Base-by-base conservation (phyloP, 2,888 invertebrate genomes). In the Clitarchus hookeri region DNA sequence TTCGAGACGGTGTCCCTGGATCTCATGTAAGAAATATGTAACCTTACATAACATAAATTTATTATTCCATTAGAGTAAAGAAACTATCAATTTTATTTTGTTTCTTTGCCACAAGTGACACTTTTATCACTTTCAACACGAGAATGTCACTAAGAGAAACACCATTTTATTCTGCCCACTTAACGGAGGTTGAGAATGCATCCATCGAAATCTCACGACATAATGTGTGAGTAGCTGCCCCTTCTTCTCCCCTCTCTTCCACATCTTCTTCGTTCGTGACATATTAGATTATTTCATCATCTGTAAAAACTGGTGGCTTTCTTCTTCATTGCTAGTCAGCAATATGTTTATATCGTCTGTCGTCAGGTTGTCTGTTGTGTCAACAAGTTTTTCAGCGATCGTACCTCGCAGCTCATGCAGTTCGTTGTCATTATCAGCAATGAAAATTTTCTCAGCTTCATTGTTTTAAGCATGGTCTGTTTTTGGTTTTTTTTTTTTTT, bases 131-230 rank as follows among this genome's bases (percentile, higher is more conserved):
- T n/a, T 53, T 53, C 25, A 53, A n/a, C 25, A 84, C 26, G 9
- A 84, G 65, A 84, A n/a, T 84, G 25, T 54, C 65, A 84, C 26
- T 84, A 54, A 25, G 65, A 84, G 65, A 19, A 6, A 84, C 53
- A n/a, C 53, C 26, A 54, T 84, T 84, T 27, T 27, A 36, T 82
- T 27, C 36, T 82, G 82, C 82, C 82, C 13, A 82, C 36, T 19
- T 84, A 26, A 53, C 11, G 0, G 53, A 53, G n/a, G 54, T 84
- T 54, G 84, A 53, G 27, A 54, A 53, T 9, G 84, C 16, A 65
- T 84, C 53, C 54, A n/a, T 84, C 12, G 65, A 65, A 84, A 65
- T 84, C 54, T 84, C 53, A 84, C 48, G 44, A 48, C 13, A 9
- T 84, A 53, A 25, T 84, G 54, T 84, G 54, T 84, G 84, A 44